A percentile compares a stretch with the other conserved stretches of the same genome.
These are phyloP conservation scores for Aporrectodea caliginosa DNA, from an alignment of 1,140 invertebrate genomes.

Conservation along the genomic window DNA sequence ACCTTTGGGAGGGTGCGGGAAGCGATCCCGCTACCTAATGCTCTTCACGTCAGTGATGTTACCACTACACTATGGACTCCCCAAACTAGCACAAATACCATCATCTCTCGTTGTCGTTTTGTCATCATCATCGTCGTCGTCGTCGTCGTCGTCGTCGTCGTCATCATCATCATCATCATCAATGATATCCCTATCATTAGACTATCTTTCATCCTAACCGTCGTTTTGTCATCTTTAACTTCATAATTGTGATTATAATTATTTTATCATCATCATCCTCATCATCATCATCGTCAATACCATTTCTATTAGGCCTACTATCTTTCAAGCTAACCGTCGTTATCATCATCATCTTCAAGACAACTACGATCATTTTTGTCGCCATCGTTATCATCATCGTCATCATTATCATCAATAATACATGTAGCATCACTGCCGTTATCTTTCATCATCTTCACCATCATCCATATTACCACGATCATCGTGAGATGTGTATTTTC, in stretches of 20 bases:
- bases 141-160: conserved; percentile 1
- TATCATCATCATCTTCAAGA: not conserved
- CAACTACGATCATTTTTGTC: not conserved
- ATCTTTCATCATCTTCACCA: not conserved
- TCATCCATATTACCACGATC: not conserved
- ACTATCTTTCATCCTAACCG: too few species aligned
- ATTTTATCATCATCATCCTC: conserved; percentile 17
- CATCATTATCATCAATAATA: not conserved
- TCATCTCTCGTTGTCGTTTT: not conserved
- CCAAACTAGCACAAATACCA: too few species aligned
- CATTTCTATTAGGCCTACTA: not conserved
- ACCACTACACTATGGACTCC: too few species aligned
- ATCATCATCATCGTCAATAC: not conserved
- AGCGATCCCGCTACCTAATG: too few species aligned
- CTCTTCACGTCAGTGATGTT: too few species aligned
- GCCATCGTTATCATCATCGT: not conserved
- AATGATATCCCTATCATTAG: too few species aligned
- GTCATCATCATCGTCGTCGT: not conserved
- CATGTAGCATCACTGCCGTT: not conserved
- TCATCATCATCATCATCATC: conserved; percentile 10
- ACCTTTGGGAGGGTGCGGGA: too few species aligned
- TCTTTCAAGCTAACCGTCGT: not conserved
- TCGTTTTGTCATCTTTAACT: too few species aligned
- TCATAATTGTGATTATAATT: too few species aligned
- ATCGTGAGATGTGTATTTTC: not conserved